Base-by-base conservation (phyloP, 1,140 invertebrate species). In the Saccostrea cuccullata region DNA sequence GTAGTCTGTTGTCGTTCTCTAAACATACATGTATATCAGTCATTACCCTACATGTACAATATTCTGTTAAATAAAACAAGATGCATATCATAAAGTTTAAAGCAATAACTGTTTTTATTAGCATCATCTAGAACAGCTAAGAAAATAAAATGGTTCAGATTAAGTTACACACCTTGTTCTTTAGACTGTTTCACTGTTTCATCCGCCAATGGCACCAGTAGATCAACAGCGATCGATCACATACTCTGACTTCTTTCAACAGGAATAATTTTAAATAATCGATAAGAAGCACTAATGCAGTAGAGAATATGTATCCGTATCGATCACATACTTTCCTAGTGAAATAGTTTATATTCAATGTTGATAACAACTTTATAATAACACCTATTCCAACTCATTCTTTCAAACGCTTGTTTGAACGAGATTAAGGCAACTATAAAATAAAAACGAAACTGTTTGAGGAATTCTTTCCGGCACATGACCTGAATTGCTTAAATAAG, bases 201-300 rank as follows among this genome's bases (percentile, higher is more conserved):
- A 84, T 77, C 8, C 15, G 73, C 60, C 84, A 89, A 40, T 11
- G 17, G n/a, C 36, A 55, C 55, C n/a, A 82, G 17, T 17, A 40
- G 55, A 20, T 36, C n/a, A 55, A 30, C 30, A 26, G 17, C 17
- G 26, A 47, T 84, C 47, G 55, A 55, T 73, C 86, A 17, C 58
- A 60, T 11, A 73, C 84, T 30, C 73, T 47, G 77, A 47, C 64
- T 86, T 26, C 87, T 30, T n/a, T 84, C 73, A 11, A 85, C 82
- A 15, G 55, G 84, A 23, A 70, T 64, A 60, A 55, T 26, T 58
- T 56, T 83, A 64, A 64, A 82, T 60, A 55, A 47, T 55, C 70
- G 30, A 77, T 70, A 56, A 86, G 15, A 73, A 56, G 30, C 56
- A 30, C 73, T 56, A 36, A 77, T 70, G 30, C 56, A 82, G 67